phyloP scores from a whole-genome alignment of 2,113 vertebrate species.

The Andinoacara biseriatus region DNA sequence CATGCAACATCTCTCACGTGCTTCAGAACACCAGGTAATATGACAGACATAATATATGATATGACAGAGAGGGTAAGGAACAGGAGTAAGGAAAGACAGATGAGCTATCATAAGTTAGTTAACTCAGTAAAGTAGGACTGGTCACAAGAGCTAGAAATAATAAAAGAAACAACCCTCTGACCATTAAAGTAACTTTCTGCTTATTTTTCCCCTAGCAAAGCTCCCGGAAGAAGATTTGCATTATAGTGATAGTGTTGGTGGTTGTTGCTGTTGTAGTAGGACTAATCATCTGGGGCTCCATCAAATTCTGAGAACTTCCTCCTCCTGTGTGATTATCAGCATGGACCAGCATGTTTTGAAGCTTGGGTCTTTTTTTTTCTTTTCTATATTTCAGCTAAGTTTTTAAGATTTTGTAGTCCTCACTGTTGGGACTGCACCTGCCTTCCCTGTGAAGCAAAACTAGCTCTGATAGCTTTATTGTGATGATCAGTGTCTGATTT shows the following conservation, averaged over 20 bases:
- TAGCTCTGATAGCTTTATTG: background rate
- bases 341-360: background rate
- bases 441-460: constrained; percentile 31
- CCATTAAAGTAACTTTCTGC: constrained; percentile 6
- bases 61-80: background rate
- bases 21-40: constrained; percentile 91
- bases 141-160: background rate
- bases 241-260: constrained; percentile 84
- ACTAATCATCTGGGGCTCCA: constrained; percentile 81
- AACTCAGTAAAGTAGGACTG: background rate
- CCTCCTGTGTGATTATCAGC: background rate
- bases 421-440: background rate
- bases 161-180: background rate
- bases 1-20: constrained; percentile 90
- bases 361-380: background rate
- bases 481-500: background rate
- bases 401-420: background rate
- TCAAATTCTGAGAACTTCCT: constrained; percentile 46
- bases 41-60: background rate
- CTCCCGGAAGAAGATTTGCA: constrained; percentile 95
- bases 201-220: constrained; percentile 80
- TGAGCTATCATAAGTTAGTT: background rate
- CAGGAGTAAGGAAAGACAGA: background rate
- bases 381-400: background rate
- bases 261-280: constrained; percentile 79